Evolutionary conservation across 1,140 invertebrate genomes (phyloP).

Genomic region (Drusus annulatus): DNA sequence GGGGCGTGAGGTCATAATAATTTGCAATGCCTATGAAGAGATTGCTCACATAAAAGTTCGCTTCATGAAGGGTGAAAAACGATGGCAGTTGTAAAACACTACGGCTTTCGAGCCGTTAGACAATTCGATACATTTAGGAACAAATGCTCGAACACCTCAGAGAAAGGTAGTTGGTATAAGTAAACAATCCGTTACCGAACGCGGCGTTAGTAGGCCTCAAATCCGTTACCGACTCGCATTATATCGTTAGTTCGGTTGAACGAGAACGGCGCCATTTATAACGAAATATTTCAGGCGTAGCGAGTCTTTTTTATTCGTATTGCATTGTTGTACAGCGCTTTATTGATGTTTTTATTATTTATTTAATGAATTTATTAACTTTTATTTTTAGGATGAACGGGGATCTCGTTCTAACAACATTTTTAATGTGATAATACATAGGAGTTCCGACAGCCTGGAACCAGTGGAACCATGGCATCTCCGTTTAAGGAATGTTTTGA

Average conservation of each 20-base stretch:
- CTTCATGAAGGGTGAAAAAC: background rate
- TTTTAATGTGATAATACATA: too few relatives aligned
- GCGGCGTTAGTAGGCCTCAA: background rate
- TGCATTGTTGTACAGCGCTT: conserved; percentile 14
- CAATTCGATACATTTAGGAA: conserved; percentile 35
- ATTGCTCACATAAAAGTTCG: too few relatives aligned
- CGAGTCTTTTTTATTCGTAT: conserved; percentile 14
- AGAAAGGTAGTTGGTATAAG: background rate
- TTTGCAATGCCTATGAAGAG: too few relatives aligned
- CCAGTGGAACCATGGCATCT: too few relatives aligned
- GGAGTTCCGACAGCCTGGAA: too few relatives aligned
- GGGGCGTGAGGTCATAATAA: too few relatives aligned
- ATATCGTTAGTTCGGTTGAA: conserved; percentile 3
- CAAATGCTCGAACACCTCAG: background rate
- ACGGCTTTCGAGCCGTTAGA: conserved; percentile 46
- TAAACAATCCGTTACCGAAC: too few relatives aligned
- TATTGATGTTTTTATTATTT: conserved; percentile 26
- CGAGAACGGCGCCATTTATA: conserved; percentile 10
- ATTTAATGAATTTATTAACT: background rate
- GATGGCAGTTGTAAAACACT: background rate
- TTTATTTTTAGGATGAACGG: background rate
- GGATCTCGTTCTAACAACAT: too few relatives aligned
- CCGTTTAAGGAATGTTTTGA: too few relatives aligned
- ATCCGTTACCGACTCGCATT: background rate
- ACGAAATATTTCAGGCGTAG: conserved; percentile 16